phyloP scores from a whole-genome alignment of 1,140 invertebrate genomes.

The Gryon sp. region DNA sequence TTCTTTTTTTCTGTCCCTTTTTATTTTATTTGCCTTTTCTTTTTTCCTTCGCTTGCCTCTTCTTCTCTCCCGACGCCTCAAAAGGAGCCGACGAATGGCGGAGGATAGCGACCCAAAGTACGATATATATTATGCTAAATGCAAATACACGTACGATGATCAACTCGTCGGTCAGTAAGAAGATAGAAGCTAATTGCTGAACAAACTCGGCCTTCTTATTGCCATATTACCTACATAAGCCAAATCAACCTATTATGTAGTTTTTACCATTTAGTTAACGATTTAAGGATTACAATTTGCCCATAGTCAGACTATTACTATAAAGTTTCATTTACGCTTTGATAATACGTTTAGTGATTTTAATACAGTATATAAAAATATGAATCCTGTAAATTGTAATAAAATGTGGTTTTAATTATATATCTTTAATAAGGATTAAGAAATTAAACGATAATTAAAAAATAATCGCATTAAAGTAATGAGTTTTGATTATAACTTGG shows the following conservation, averaged over 20 bases:
- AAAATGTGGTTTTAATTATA: too few relatives aligned
- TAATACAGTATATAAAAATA: too few relatives aligned
- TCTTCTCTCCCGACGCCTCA: conserved; percentile 46
- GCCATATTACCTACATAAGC: conserved; percentile 27
- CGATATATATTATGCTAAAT: conserved; percentile 61
- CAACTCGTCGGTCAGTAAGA: conserved; percentile 32
- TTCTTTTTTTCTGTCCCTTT: conserved; percentile 37
- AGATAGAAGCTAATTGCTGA: conserved; percentile 59
- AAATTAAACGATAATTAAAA: too few relatives aligned
- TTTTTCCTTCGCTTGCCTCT: conserved; percentile 42
- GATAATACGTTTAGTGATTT: too few relatives aligned
- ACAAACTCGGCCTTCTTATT: conserved; percentile 48
- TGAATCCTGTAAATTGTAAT: too few relatives aligned
- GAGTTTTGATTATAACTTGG: too few relatives aligned
- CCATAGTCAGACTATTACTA: too few relatives aligned
- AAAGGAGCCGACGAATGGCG: conserved; percentile 56
- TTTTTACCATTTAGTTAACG: conserved; percentile 19
- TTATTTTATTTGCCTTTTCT: conserved; percentile 60
- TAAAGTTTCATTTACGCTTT: too few relatives aligned
- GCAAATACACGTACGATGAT: conserved; percentile 54
- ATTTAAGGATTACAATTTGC: neutral
- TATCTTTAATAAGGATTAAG: too few relatives aligned
- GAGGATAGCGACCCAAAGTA: conserved; percentile 45
- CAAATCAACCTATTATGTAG: conserved; percentile 8
- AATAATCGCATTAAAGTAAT: too few relatives aligned